These are phyloP conservation scores for Samia ricini DNA, from an alignment of 1,140 invertebrate genomes.

Conservation along the genomic window DNA sequence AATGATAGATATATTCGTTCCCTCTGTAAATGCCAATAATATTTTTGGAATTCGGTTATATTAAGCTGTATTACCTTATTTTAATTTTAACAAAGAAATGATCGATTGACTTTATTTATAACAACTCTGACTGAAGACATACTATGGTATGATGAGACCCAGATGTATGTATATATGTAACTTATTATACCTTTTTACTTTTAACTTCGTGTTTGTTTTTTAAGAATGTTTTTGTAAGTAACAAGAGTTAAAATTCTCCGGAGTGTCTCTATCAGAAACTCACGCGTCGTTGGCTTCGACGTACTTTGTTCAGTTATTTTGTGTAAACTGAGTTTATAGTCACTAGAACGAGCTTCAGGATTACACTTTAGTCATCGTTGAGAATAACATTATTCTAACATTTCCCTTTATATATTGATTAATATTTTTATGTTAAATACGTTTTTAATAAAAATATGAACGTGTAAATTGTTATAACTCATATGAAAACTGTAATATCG, in stretches of 20 bases:
- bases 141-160: too few relatives aligned
- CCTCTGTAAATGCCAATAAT: too few relatives aligned
- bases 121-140: too few relatives aligned
- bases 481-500: too few relatives aligned
- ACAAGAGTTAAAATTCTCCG: neutral
- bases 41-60: too few relatives aligned
- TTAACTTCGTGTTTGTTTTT: neutral
- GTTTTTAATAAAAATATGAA: too few relatives aligned
- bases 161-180: too few relatives aligned
- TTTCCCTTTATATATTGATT: neutral
- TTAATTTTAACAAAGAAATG: too few relatives aligned
- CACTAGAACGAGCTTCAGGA: constrained; percentile 17
- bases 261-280: constrained; percentile 35
- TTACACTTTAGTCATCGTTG: neutral
- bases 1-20: too few relatives aligned
- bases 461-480: too few relatives aligned
- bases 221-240: neutral
- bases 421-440: neutral
- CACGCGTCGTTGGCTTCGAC: constrained; percentile 46
- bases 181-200: neutral
- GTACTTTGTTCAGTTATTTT: constrained; percentile 32
- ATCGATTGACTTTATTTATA: too few relatives aligned
- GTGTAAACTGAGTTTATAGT: constrained; percentile 26
- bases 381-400: neutral
- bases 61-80: too few relatives aligned